These are phyloP conservation scores for Plebejus argus DNA, from an alignment of 2,888 invertebrate species.

Conservation along the genomic window DNA sequence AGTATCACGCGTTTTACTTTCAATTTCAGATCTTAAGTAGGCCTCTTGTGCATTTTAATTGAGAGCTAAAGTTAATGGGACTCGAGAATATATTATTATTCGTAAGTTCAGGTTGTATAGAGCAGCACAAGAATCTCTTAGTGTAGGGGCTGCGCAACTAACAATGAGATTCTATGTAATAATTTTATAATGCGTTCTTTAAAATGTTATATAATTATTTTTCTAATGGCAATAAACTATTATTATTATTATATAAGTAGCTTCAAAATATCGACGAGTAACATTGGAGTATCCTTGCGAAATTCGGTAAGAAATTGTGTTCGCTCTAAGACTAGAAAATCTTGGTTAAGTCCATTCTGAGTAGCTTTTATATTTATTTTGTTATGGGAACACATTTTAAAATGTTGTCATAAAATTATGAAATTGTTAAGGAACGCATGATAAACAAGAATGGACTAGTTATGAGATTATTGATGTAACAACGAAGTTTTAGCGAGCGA, in stretches of 20 bases:
- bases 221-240: too few relatives aligned
- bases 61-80: not conserved
- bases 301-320: not conserved
- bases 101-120: too few relatives aligned
- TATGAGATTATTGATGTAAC: not conserved
- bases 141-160: too few relatives aligned
- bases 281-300: too few relatives aligned
- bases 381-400: not conserved
- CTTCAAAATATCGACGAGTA: too few relatives aligned
- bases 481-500: not conserved
- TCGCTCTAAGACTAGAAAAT: not conserved
- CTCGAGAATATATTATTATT: too few relatives aligned
- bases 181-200: too few relatives aligned
- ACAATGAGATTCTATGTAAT: too few relatives aligned
- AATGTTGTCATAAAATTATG: not conserved
- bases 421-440: not conserved
- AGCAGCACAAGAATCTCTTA: too few relatives aligned
- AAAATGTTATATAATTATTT: too few relatives aligned
- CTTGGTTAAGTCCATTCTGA: not conserved
- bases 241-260: too few relatives aligned
- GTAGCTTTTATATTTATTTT: not conserved
- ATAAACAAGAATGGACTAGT: not conserved
- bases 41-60: not conserved
- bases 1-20: not conserved
- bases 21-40: not conserved